Percentiles rank a stretch among this genome's conserved stretches.
phyloP scores from a whole-genome alignment of 2,888 invertebrate species.

The Polydrusus tereticollis region DNA sequence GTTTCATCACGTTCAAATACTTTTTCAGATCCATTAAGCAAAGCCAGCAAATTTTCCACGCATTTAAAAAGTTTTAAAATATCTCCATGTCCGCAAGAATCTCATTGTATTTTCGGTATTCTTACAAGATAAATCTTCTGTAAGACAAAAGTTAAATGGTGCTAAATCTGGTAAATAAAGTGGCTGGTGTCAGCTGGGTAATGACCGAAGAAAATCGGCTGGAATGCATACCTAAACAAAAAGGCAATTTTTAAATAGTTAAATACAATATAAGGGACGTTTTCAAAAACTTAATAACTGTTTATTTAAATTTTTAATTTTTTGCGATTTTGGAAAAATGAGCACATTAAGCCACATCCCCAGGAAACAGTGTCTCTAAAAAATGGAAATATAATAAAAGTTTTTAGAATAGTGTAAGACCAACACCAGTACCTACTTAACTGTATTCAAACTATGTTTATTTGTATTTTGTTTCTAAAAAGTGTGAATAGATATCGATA shows the following conservation, averaged over 20 bases:
- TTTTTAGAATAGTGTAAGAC: too few relatives aligned
- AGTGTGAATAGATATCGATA: too few relatives aligned
- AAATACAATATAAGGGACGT: too few relatives aligned
- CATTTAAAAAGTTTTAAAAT: constrained; percentile 33
- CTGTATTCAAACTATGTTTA: too few relatives aligned
- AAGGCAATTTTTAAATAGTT: not conserved
- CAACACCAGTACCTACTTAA: too few relatives aligned
- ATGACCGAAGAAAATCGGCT: constrained; percentile 31
- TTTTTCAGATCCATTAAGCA: constrained; percentile 19
- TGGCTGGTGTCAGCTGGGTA: constrained; percentile 41
- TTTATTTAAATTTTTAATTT: too few relatives aligned
- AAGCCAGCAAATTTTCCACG: constrained; percentile 41
- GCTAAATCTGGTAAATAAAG: constrained; percentile 39
- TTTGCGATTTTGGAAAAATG: too few relatives aligned
- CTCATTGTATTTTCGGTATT: constrained; percentile 38
- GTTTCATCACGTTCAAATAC: constrained; percentile 37
- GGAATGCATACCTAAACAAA: constrained; percentile 40
- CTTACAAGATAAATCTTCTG: constrained; percentile 46
- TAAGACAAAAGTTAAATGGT: constrained; percentile 47
- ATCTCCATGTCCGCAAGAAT: constrained; percentile 21
- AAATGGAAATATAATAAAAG: too few relatives aligned
- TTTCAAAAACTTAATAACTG: too few relatives aligned
- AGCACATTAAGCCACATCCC: too few relatives aligned
- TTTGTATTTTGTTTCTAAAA: too few relatives aligned
- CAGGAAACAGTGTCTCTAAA: too few relatives aligned